Conservation (phyloP, 2,888 invertebrate species). For the Oscheius sp. region DNA sequence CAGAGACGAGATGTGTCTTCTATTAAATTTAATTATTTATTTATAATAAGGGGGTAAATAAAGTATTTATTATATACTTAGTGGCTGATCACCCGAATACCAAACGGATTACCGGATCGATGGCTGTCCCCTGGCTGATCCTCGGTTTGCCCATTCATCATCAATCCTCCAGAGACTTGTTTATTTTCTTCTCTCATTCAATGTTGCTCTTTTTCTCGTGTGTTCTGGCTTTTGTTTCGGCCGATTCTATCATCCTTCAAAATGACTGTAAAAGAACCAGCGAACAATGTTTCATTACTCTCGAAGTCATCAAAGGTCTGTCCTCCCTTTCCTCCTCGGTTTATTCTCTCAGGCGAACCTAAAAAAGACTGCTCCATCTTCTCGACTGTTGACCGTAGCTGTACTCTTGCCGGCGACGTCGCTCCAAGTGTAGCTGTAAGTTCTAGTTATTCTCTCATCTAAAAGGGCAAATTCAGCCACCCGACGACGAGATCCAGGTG, state of each 20-base stretch:
- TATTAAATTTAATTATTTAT: background rate
- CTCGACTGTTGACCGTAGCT: constrained; percentile 16
- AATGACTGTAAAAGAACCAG: constrained; percentile 35
- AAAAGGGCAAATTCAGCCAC: constrained; percentile 1
- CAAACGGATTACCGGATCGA: too few relatives aligned
- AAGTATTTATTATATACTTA: constrained; percentile 23
- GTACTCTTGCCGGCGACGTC: background rate
- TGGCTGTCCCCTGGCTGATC: too few relatives aligned
- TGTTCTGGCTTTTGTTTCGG: background rate
- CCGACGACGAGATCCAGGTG: constrained; percentile 15
- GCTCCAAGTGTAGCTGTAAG: background rate
- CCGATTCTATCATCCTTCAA: constrained; percentile 33
- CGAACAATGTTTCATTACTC: constrained; percentile 30
- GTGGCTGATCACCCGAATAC: background rate
- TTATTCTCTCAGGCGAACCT: constrained; percentile 30
- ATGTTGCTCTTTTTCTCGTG: constrained; percentile 9
- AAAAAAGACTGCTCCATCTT: constrained; percentile 30
- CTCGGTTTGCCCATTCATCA: too few relatives aligned
- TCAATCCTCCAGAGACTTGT: constrained; percentile 4
- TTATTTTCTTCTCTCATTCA: background rate
- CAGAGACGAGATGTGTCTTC: constrained; percentile 21
- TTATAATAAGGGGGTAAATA: constrained; percentile 34
- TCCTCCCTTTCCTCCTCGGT: background rate
- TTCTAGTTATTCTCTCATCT: background rate
- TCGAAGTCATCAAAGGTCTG: constrained; percentile 35